These are phyloP conservation scores for Cromileptes altivelis DNA, from an alignment of 2,113 vertebrate genomes.

Conservation along the genomic window DNA sequence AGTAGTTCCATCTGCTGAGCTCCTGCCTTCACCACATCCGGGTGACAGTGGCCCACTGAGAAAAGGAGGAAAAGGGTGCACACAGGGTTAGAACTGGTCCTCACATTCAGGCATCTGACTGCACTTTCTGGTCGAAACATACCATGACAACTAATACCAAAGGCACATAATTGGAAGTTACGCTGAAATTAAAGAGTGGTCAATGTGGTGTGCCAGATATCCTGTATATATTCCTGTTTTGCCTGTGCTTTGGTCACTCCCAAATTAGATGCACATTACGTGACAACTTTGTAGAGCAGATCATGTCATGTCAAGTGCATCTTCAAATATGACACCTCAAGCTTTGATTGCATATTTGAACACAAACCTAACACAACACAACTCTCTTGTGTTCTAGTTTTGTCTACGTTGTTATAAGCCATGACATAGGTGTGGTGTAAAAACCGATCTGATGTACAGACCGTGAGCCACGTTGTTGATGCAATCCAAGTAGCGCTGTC, in stretches of 20 bases:
- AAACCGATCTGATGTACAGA: not conserved
- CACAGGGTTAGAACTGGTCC: not conserved
- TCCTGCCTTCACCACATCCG: slow-evolving; percentile 91
- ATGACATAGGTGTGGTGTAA: not conserved
- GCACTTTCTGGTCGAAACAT: slow-evolving; percentile 8
- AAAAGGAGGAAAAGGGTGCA: not conserved
- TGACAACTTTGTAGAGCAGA: not conserved
- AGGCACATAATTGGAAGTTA: slow-evolving; percentile 7
- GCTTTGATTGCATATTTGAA: not conserved
- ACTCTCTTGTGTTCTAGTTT: not conserved
- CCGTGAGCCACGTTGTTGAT: slow-evolving; percentile 99
- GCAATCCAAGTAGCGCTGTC: slow-evolving; percentile 92
- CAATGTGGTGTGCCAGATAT: not conserved
- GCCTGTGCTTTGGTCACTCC: not conserved
- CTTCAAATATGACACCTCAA: not conserved
- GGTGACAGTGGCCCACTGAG: slow-evolving; percentile 96
- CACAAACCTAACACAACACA: not conserved
- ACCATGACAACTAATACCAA: not conserved
- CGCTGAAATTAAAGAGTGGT: slow-evolving; percentile 11
- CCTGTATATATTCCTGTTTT: not conserved
- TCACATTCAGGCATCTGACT: not conserved
- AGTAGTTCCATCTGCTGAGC: slow-evolving; percentile 94
- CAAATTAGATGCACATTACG: not conserved
- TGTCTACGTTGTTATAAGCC: not conserved
- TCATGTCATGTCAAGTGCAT: not conserved